phyloP scores from a whole-genome alignment of 2,113 vertebrate species.

The Leptodactylus fuscus region DNA sequence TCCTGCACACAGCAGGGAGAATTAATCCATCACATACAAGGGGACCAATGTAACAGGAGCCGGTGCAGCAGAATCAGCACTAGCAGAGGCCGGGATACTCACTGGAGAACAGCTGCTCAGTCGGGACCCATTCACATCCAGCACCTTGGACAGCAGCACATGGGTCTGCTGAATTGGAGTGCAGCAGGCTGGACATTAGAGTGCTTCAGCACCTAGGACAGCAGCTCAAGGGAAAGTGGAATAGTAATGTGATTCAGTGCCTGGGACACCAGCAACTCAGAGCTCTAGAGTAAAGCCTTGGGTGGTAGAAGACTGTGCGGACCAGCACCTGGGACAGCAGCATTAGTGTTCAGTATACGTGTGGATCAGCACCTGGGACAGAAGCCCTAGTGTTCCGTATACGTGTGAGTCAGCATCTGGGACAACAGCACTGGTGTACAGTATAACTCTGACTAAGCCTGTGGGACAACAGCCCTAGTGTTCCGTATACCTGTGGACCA shows the following conservation, averaged over 20 bases:
- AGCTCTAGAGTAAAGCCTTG: no score
- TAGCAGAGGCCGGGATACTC: not conserved
- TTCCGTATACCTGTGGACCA: constrained; percentile 8
- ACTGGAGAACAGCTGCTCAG: not conserved
- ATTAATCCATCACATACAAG: no score
- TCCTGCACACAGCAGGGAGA: not conserved
- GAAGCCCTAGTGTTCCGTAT: not conserved
- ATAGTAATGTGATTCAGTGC: not conserved
- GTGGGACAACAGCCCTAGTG: no score
- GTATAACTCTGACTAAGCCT: no score
- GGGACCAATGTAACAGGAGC: not conserved
- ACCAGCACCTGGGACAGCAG: not conserved
- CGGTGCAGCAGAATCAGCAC: constrained; percentile 3
- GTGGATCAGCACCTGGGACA: constrained; percentile 20
- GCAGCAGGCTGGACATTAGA: not conserved
- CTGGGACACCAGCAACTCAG: not conserved
- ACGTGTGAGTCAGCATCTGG: not conserved
- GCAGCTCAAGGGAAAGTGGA: not conserved
- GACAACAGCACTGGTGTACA: no score
- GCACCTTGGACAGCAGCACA: not conserved
- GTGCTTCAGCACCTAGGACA: constrained; percentile 13
- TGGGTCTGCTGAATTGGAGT: not conserved
- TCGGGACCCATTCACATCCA: not conserved
- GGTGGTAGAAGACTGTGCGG: no score
- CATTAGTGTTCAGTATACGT: no score